These are phyloP conservation scores for Nyctibius bracteatus DNA, from an alignment of 2,113 vertebrate genomes.

Conservation along the genomic window DNA sequence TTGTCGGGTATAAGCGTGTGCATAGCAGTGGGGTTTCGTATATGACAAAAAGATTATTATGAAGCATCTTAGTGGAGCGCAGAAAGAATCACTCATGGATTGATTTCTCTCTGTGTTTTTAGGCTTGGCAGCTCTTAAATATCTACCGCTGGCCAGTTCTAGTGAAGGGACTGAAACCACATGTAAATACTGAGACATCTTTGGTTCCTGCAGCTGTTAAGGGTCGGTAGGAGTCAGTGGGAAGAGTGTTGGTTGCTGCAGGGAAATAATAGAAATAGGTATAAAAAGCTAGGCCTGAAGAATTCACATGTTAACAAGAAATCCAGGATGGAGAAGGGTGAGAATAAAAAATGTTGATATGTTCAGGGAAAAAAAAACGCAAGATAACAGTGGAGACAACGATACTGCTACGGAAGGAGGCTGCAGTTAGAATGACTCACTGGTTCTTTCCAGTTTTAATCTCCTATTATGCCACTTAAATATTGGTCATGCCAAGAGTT, in stretches of 20 bases:
- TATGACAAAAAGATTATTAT: background rate
- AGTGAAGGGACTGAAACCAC: background rate
- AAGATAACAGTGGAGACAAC: background rate
- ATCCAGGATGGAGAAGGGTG: background rate
- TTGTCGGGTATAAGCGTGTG: background rate
- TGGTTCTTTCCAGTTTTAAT: background rate
- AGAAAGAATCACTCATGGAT: background rate
- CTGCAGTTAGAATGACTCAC: background rate
- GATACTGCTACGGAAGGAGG: background rate
- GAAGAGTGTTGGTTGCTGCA: background rate
- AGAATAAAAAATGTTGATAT: background rate
- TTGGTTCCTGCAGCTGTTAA: background rate
- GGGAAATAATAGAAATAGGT: background rate
- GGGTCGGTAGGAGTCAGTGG: background rate
- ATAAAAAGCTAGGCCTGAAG: background rate
- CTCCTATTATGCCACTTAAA: background rate
- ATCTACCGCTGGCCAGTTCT: background rate
- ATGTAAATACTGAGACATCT: background rate
- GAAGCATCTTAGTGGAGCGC: background rate
- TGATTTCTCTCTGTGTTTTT: background rate
- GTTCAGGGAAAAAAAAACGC: accelerated
- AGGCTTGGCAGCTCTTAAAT: background rate
- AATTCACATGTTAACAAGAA: background rate
- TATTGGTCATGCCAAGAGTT: background rate
- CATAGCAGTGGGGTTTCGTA: background rate